phyloP scores from a whole-genome alignment of 2,113 vertebrate species.

The Stomatorhinus ivindoensis region DNA sequence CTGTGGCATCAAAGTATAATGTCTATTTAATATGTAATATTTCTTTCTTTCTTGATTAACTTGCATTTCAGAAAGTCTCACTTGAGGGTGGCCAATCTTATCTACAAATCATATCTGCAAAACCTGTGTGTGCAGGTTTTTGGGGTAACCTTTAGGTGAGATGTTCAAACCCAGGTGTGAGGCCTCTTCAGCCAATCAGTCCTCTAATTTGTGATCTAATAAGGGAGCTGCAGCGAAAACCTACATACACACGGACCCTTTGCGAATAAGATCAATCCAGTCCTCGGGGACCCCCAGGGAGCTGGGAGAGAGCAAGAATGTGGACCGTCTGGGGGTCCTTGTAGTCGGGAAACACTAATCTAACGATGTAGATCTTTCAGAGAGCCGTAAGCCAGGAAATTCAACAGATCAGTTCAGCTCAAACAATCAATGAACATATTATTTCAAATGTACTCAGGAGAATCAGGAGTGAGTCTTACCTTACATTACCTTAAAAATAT shows the following conservation, averaged over 20 bases:
- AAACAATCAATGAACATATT: not conserved
- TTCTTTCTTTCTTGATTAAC: not conserved
- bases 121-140: too few species aligned
- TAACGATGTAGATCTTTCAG: not conserved
- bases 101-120: too few species aligned
- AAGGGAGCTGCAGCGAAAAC: too few species aligned
- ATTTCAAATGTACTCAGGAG: not conserved
- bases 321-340: not conserved
- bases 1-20: not conserved
- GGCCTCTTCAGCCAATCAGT: too few species aligned
- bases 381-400: not conserved
- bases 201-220: too few species aligned
- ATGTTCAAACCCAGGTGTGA: too few species aligned
- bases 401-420: not conserved
- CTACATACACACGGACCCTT: too few species aligned
- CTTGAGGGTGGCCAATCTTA: not conserved
- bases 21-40: not conserved
- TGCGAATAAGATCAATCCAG: not conserved
- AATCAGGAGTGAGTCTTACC: not conserved
- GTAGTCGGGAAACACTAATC: not conserved
- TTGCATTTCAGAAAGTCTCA: not conserved
- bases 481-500: not conserved
- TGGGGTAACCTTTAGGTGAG: too few species aligned
- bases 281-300: not conserved
- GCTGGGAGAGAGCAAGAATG: not conserved